Base-by-base conservation (phyloP, 2,888 invertebrate genomes). In the Spilarctia lutea region DNA sequence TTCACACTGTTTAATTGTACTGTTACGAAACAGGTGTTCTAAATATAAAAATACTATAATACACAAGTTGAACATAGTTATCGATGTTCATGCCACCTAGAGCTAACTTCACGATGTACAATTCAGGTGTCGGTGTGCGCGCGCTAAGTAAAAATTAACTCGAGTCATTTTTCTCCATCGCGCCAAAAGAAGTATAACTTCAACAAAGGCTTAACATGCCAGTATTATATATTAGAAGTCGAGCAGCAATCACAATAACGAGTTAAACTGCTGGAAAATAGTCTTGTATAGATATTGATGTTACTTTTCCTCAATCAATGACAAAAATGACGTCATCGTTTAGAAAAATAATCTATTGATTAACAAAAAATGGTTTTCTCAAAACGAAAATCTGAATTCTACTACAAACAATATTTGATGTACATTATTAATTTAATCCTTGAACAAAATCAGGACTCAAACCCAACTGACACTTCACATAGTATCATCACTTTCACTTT, bases 401-500 rank as follows among this genome's bases (percentile, higher is more conserved):
- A 56, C 10, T 56, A 56, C 56, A n/a, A 56, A 3, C 56, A 56
- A 56, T 45, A 67, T 45, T 68, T 68, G 45, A 68, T 68, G 13
- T 68, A 45, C 68, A 68, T 48, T 30, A 68, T 33, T 8, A 48
- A 24, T 33, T n/a, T 33, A 68, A 45, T 68, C 30, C 20, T 45
- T 20, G 30, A n/a, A 48, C 30, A 33, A 48, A 48, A 48, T 48
- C 48, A 27, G 30, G 30, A 30, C 30, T 63, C 30, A 18, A 30
- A 18, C 30, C 63, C 30, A 60, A 60, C 60, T 16, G 1, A 30
- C 63, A 63, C n/a, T 48, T 45, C 45, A 68, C 42, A 1, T 67
- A 67, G 67, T 67, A 67, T n/a, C n/a, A n/a, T n/a, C n/a, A n/a
- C n/a, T n/a, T n/a, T n/a, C 68, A 68, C 18, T 24, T 30, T 30